Conservation (phyloP, 1,140 invertebrate genomes). For the Lordiphosa clarofinis region DNA sequence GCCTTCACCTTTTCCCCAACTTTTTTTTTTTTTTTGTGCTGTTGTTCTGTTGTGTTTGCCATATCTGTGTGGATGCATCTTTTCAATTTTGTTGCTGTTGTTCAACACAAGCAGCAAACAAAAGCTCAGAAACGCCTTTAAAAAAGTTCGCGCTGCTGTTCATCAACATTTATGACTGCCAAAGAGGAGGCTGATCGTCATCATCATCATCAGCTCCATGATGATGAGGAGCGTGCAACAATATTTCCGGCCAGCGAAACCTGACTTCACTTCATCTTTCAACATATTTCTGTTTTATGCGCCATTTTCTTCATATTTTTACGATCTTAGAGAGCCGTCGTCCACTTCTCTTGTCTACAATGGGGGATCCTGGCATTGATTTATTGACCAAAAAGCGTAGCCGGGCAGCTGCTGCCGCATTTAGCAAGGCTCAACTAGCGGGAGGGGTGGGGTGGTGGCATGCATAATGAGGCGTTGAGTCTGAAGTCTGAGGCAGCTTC, state of each 20-base stretch:
- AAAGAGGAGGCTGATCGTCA: constrained; percentile 34
- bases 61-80: constrained; percentile 64
- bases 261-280: constrained; percentile 26
- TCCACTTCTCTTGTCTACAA: neutral
- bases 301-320: constrained; percentile 57
- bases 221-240: constrained; percentile 49
- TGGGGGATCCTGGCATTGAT: constrained; percentile 49
- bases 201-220: constrained; percentile 23
- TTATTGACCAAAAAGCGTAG: constrained; percentile 70
- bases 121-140: constrained; percentile 69
- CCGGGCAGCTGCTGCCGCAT: constrained; percentile 66
- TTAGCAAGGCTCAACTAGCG: constrained; percentile 41
- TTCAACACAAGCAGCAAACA: constrained; percentile 57
- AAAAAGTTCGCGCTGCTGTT: constrained; percentile 74
- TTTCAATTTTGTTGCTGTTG: constrained; percentile 69
- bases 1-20: too few relatives aligned
- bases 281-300: constrained; percentile 57
- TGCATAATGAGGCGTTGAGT: constrained; percentile 72
- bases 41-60: constrained; percentile 27
- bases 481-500: constrained; percentile 9
- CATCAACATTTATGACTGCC: constrained; percentile 75
- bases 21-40: too few relatives aligned
- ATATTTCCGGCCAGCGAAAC: constrained; percentile 40
- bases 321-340: constrained; percentile 29
- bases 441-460: constrained; percentile 20